Percentiles rank a stretch among this genome's conserved stretches.
phyloP scores from a whole-genome alignment of 2,113 vertebrate species.

The Pangasianodon hypophthalmus region DNA sequence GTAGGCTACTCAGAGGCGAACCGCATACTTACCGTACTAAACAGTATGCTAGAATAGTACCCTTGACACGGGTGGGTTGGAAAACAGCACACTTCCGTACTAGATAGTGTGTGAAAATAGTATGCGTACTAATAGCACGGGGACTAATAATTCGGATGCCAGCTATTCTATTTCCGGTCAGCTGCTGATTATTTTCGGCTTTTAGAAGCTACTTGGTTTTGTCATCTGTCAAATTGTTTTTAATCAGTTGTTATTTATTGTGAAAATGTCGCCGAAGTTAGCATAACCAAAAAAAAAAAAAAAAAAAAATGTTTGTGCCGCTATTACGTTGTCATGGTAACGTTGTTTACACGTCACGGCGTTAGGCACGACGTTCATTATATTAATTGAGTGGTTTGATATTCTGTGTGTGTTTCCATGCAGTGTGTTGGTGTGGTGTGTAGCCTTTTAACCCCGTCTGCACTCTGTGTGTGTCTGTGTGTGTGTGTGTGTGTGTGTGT shows the following conservation, averaged over 20 bases:
- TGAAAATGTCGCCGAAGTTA: neutral
- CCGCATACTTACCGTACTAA: neutral
- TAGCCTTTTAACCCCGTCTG: constrained; percentile 9
- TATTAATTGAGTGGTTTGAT: neutral
- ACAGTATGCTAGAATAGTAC: neutral
- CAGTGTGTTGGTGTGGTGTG: neutral
- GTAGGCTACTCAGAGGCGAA: neutral
- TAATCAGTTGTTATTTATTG: neutral
- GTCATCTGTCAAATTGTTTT: neutral
- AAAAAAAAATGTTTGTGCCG: neutral
- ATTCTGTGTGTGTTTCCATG: neutral
- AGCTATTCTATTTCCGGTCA: constrained; percentile 2
- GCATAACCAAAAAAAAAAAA: neutral
- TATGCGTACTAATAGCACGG: neutral
- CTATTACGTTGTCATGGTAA: constrained; percentile 17
- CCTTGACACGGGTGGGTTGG: too few species aligned
- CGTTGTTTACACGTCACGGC: constrained; percentile 13
- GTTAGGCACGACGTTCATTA: neutral
- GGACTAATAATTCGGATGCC: too few species aligned
- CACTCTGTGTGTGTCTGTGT: neutral
- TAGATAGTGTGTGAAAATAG: neutral
- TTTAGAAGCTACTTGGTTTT: neutral
- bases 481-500: constrained; percentile 5
- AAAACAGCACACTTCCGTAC: neutral
- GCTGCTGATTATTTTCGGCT: neutral